Conservation (phyloP, 1,140 invertebrate genomes). For the Tetragnatha versicolor region DNA sequence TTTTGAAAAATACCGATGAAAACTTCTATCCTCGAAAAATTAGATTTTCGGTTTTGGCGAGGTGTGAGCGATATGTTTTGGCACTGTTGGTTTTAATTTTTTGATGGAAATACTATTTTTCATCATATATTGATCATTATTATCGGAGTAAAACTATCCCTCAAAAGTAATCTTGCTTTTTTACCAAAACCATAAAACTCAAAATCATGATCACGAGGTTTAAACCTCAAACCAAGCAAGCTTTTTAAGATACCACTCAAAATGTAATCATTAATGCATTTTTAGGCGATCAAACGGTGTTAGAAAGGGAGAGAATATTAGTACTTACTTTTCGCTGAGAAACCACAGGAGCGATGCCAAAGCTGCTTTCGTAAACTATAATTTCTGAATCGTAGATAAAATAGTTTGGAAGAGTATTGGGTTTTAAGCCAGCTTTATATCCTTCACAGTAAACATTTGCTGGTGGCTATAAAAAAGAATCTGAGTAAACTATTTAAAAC, state of each 20-base stretch:
- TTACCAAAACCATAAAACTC: too few relatives aligned
- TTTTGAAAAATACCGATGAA: too few relatives aligned
- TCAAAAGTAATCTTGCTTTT: too few relatives aligned
- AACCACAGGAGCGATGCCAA: slow-evolving; percentile 3
- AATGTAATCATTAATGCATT: background rate
- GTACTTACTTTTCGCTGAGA: slow-evolving; percentile 28
- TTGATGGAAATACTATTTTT: too few relatives aligned
- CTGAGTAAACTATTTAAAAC: background rate
- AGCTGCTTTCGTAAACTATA: background rate
- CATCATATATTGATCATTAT: too few relatives aligned
- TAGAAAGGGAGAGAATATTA: background rate
- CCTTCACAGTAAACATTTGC: slow-evolving; percentile 37
- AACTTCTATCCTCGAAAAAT: too few relatives aligned
- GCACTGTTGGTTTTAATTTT: too few relatives aligned
- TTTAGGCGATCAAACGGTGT: background rate
- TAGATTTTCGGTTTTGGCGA: too few relatives aligned
- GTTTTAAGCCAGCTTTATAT: background rate
- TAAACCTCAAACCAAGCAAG: background rate
- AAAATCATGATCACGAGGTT: too few relatives aligned
- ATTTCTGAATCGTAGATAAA: slow-evolving; percentile 40
- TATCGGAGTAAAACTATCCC: too few relatives aligned
- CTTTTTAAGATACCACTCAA: too few relatives aligned
- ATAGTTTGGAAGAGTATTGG: background rate
- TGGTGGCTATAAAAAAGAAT: slow-evolving; percentile 32
- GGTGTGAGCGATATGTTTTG: too few relatives aligned